Evolutionary conservation across 2,113 vertebrate genomes (phyloP), one percentile per base, ranked within the genome.

Genomic region (Eptatretus burgeri): DNA sequence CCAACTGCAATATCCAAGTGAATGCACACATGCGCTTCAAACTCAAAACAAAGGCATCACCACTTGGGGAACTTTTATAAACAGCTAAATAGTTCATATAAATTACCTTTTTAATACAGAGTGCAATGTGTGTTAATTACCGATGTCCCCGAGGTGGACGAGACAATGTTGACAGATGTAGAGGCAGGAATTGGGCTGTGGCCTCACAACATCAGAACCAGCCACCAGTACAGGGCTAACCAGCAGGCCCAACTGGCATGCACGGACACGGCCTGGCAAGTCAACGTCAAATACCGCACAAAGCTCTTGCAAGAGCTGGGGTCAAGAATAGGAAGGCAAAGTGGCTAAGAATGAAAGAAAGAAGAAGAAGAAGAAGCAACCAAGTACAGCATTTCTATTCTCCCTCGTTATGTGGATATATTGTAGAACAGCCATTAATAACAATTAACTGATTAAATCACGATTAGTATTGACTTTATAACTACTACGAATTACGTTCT

Each of bases 161-260:
- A 98, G 84, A 82, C 91, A 98, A 79, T 98, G 91, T 80, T 98
- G 91, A 81, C 91, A 98, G 78, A 98, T 94, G 73, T 98, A 98
- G 51, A 86, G 91, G 75, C 91, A 98, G 72, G 89, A 95, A 73
- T 88, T 98, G 68, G 89, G 86, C 64, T 98, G 91, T 1, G 91
- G 91, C 64, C 84, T 95, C 73, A 98, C 84, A 60, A 98, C 88
- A 76, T 80, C 75, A 71, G 83, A 78, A 78, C 75, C 77, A 74
- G 72, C 77, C 70, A 70, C 80, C 78, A 84, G 84, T 72, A 84
- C 84, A 79, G 84, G 84, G 84, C 85, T 85, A 78, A 98, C 85
- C 76, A n/a, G n/a, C 56, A 98, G 91, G 74, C 91, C 91, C 71
- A 98, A 78, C 70, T 94, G 89, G 71, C 88, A 93, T 52, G 91